Conservation (phyloP, 30 jellyfish, hydroid and myxozoan genomes). For the Aurelia sp. region DNA sequence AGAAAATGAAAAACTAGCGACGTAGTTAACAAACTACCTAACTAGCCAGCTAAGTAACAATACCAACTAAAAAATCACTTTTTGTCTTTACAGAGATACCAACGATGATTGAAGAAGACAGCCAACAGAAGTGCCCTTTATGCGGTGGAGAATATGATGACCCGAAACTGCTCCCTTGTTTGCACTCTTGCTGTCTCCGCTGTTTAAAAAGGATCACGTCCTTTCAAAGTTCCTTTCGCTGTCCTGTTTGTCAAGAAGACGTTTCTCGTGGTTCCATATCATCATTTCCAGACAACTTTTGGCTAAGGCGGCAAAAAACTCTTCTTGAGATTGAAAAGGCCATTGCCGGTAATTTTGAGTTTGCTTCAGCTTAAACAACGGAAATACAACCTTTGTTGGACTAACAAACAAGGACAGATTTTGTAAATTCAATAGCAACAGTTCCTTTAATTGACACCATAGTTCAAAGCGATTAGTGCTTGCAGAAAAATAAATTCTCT, state of each 20-base stretch:
- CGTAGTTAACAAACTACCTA: too few relatives aligned
- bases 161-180: constrained; percentile 64
- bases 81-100: background rate
- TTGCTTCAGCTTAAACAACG: too few relatives aligned
- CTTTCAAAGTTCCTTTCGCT: constrained; percentile 11
- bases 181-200: constrained; percentile 38
- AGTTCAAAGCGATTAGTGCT: too few relatives aligned
- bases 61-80: too few relatives aligned
- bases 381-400: too few relatives aligned
- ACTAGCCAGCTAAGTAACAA: too few relatives aligned
- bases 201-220: constrained; percentile 23
- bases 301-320: background rate
- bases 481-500: too few relatives aligned
- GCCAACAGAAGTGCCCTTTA: constrained; percentile 27
- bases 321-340: background rate
- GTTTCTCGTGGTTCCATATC: background rate
- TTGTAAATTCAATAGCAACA: too few relatives aligned
- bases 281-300: constrained; percentile 21
- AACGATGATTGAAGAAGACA: background rate
- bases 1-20: too few relatives aligned
- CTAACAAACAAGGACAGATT: too few relatives aligned
- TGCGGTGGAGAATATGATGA: constrained; percentile 20
- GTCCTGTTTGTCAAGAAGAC: constrained; percentile 28
- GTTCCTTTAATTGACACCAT: too few relatives aligned
- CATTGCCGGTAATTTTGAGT: too few relatives aligned